phyloP scores from a whole-genome alignment of 1,140 invertebrate species.

The Heliconius hermathena region DNA sequence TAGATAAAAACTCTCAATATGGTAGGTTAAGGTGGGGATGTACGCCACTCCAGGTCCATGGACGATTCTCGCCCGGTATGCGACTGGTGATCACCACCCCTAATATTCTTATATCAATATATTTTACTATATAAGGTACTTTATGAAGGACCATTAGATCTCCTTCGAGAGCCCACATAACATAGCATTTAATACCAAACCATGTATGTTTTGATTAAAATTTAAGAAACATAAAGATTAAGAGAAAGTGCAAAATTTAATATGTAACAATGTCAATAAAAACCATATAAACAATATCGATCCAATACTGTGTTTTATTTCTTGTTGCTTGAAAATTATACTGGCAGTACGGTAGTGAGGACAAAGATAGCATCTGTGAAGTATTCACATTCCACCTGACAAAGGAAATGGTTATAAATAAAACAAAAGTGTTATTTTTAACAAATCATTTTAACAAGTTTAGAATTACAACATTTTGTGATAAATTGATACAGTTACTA shows the following conservation, averaged over 20 bases:
- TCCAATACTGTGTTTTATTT: constrained; percentile 60
- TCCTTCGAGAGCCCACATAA: constrained; percentile 66
- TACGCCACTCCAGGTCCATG: constrained; percentile 25
- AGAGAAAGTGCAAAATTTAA: constrained; percentile 80
- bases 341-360: constrained; percentile 45
- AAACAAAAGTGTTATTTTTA: not conserved
- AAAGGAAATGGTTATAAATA: constrained; percentile 8
- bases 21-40: constrained; percentile 43
- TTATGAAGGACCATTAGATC: constrained; percentile 64
- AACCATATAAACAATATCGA: constrained; percentile 79
- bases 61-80: constrained; percentile 16
- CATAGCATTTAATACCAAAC: constrained; percentile 81
- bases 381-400: constrained; percentile 63
- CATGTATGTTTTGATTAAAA: constrained; percentile 77
- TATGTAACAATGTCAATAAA: constrained; percentile 79
- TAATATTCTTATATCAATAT: constrained; percentile 47
- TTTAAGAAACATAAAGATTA: constrained; percentile 75
- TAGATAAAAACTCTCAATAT: constrained; percentile 45
- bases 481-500: not conserved
- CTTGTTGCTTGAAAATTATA: constrained; percentile 38
- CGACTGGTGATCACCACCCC: constrained; percentile 33
- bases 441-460: no score
- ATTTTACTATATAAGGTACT: constrained; percentile 64
- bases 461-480: not conserved
- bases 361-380: constrained; percentile 55